These are phyloP conservation scores for Eupithecia exiguata DNA, from an alignment of 2,888 invertebrate genomes.

Conservation along the genomic window DNA sequence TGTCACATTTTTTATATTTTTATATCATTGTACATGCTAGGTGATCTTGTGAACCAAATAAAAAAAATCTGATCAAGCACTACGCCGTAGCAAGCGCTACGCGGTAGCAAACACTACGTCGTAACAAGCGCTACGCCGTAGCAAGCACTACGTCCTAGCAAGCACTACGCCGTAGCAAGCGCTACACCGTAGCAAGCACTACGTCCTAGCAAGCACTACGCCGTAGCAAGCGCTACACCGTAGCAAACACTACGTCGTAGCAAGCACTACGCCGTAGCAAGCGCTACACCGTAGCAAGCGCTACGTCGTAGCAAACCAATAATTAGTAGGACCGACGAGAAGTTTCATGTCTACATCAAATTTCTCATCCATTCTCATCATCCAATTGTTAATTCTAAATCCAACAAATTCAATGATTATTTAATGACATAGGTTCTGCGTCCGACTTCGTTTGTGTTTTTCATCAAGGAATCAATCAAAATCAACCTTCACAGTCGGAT, in stretches of 20 bases:
- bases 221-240: neutral
- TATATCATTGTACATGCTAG: neutral
- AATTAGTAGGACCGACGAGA: neutral
- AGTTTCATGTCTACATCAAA: too few species aligned
- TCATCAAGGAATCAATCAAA: neutral
- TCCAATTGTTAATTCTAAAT: neutral
- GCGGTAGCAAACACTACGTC: neutral
- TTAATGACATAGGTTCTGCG: neutral
- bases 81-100: neutral
- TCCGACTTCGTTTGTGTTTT: neutral
- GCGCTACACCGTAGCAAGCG: too few species aligned
- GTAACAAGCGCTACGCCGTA: neutral
- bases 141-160: neutral
- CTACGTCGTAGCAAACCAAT: neutral
- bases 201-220: neutral
- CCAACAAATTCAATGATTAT: neutral
- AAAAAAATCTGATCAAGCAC: neutral
- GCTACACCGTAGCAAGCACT: too few species aligned
- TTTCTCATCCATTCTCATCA: neutral
- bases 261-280: too few species aligned
- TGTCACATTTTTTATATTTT: neutral
- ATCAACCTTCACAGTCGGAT: neutral
- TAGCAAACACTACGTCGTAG: neutral
- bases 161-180: neutral
- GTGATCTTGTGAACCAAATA: neutral